These are phyloP conservation scores for Eubasilissa splendida DNA, from an alignment of 2,888 invertebrate genomes.

Conservation along the genomic window DNA sequence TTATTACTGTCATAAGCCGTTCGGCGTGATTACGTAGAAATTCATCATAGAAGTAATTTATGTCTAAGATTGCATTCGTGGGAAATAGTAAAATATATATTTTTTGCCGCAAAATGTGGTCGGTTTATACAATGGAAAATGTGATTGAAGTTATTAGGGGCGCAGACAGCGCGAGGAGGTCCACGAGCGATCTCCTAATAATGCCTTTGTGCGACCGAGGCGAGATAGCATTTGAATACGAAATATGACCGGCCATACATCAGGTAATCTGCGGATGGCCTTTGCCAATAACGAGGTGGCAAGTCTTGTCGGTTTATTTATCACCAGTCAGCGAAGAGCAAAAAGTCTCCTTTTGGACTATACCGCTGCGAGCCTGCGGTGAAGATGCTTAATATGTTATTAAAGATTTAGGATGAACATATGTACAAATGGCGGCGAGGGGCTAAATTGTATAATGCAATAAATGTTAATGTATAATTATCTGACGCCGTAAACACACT, in stretches of 20 bases:
- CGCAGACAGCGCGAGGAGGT: too few species aligned
- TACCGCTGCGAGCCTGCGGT: conserved; percentile 1
- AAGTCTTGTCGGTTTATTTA: conserved; percentile 5
- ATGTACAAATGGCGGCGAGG: conserved; percentile 5
- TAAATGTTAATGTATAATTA: neutral
- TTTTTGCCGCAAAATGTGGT: too few species aligned
- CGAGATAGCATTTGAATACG: neutral
- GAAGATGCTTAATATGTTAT: neutral
- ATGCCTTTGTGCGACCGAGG: neutral
- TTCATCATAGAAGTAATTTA: too few species aligned
- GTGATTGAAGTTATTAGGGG: too few species aligned
- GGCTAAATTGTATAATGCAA: neutral
- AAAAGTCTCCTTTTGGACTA: conserved; percentile 7
- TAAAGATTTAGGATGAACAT: neutral
- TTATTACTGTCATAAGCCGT: too few species aligned
- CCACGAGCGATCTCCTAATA: too few species aligned
- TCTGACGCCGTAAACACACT: neutral
- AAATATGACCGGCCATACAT: conserved; percentile 16
- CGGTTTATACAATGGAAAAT: too few species aligned
- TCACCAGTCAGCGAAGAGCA: conserved; percentile 1
- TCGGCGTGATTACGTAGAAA: too few species aligned
- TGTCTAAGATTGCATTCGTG: too few species aligned
- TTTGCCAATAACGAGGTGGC: conserved; percentile 25
- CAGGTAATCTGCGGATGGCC: conserved; percentile 9
- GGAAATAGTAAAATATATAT: too few species aligned